Evolutionary conservation across 1,140 invertebrate species (phyloP).

Genomic region (Caenorhabditis tropicalis): DNA sequence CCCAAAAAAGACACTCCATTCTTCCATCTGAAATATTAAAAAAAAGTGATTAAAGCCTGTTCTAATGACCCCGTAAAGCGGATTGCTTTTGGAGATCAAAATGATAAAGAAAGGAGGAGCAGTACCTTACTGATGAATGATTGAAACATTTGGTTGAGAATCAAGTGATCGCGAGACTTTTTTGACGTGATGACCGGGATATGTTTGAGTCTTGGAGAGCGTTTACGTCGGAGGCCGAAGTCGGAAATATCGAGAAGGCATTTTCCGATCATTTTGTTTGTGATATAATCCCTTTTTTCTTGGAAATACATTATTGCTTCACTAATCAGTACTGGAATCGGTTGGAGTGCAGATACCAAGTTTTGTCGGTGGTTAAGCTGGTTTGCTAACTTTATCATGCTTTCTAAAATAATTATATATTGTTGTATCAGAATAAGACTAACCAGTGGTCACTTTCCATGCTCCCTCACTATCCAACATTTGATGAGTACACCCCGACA

Average conservation of each 20-base stretch:
- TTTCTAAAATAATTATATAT: neutral
- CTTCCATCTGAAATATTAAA: constrained; percentile 14
- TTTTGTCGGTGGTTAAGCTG: constrained; percentile 35
- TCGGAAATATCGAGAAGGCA: neutral
- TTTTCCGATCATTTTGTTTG: constrained; percentile 38
- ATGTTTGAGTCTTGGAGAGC: neutral
- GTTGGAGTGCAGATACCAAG: constrained; percentile 1
- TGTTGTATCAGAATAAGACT: no score
- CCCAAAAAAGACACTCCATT: constrained; percentile 17
- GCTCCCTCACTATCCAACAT: constrained; percentile 29
- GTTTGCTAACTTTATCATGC: neutral
- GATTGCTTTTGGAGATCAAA: constrained; percentile 11
- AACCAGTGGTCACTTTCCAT: neutral
- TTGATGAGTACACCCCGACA: constrained; percentile 29
- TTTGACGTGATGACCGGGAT: neutral
- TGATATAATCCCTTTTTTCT: constrained; percentile 13
- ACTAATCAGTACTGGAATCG: constrained; percentile 19
- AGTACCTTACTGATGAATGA: constrained; percentile 10
- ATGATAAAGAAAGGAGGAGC: constrained; percentile 21
- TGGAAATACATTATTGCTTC: constrained; percentile 48
- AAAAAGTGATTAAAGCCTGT: neutral
- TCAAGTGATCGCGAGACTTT: neutral
- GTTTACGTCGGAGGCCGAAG: neutral
- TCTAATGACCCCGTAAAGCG: neutral
- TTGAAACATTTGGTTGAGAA: constrained; percentile 23